Evolutionary conservation across 2,797 vertebrate species (phyloP), one percentile per base, ranked within the genome.

Genomic region (Pseudochaenichthys georgianus): DNA sequence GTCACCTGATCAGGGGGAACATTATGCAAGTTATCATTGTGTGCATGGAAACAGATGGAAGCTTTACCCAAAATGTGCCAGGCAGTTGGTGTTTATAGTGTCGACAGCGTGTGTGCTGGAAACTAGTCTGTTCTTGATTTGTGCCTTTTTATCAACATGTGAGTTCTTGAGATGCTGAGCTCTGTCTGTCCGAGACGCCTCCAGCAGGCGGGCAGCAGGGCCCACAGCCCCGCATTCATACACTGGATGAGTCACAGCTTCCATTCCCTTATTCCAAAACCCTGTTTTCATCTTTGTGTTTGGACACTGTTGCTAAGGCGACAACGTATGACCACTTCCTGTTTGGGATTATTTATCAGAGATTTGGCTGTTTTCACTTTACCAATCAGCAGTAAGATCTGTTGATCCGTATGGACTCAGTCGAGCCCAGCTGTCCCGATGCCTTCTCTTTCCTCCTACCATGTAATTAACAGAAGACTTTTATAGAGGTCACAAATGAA

Each of bases 391-490:
- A 78, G 82, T 16, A 17, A 9, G 13, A 48, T 63, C 82, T 81
- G 89, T 77, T 65, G 84, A 73, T 70, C 23, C 64, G 73, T n/a
- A 59, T 83, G 86, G 86, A 87, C 28, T 93, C 80, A 6, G 71
- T 73, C 63, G 61, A 76, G 82, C 80, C 91, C 88, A 87, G 89
- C 88, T 90, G 92, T 92, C 89, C 92, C 89, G 84, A 93, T 88
- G 91, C 90, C 91, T 91, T 92, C 88, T 90, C 89, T 61, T 17
- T 73, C 90, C 85, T 86, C 90, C 84, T 90, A 81, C 87, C 91
- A 90, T 93, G 92, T 95, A 95, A 95, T 95, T 95, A 96, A 95
- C 94, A 94, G 60, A 93, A 95, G 89, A 80, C 94, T 96, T 93
- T 95, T 94, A 92, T 95, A 94, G 89, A 92, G 88, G 91, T 94